A percentile compares a stretch with the other conserved stretches of the same genome.
Evolutionary conservation across 1,140 invertebrate genomes (phyloP).

Genomic region (Andrena cerasifolii): DNA sequence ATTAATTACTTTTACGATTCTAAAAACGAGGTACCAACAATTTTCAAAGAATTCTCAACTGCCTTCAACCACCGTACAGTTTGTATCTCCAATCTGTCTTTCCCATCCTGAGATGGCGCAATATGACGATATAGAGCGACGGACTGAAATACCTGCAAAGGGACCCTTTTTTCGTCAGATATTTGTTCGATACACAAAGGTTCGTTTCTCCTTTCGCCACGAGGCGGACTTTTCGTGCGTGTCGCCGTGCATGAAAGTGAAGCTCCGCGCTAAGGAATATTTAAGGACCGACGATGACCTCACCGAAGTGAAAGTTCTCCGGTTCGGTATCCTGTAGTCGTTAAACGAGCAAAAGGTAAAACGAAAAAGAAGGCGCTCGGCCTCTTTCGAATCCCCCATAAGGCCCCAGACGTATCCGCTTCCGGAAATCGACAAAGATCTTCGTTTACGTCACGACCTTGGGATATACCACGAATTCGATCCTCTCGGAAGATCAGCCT

Average conservation of each 20-base stretch:
- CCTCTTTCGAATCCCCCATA: slow-evolving; percentile 51
- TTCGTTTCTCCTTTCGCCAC: not conserved
- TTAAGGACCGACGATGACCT: slow-evolving; percentile 72
- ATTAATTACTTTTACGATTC: no score
- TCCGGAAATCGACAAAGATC: slow-evolving; percentile 46
- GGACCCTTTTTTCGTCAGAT: not conserved
- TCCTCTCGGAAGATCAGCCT: not conserved
- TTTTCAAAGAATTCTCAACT: no score
- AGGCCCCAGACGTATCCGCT: not conserved
- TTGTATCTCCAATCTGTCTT: no score
- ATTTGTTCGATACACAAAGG: not conserved
- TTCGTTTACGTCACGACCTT: slow-evolving; percentile 42
- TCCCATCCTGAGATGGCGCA: no score
- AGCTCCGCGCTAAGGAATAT: slow-evolving; percentile 70
- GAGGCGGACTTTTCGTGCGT: slow-evolving; percentile 48
- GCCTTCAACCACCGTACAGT: no score
- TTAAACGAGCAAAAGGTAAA: slow-evolving; percentile 47
- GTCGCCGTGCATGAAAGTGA: slow-evolving; percentile 70
- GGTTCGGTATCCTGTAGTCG: slow-evolving; percentile 39
- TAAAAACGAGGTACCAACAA: no score
- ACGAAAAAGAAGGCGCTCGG: slow-evolving; percentile 27
- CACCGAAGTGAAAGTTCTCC: slow-evolving; percentile 72
- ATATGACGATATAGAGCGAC: no score
- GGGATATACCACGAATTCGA: slow-evolving; percentile 16
- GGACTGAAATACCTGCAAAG: not conserved